Evolutionary conservation across 30 jellyfish, hydroid and myxozoan genomes (phyloP), one percentile per base, ranked within the genome.

Genomic region (Mastigias papua): DNA sequence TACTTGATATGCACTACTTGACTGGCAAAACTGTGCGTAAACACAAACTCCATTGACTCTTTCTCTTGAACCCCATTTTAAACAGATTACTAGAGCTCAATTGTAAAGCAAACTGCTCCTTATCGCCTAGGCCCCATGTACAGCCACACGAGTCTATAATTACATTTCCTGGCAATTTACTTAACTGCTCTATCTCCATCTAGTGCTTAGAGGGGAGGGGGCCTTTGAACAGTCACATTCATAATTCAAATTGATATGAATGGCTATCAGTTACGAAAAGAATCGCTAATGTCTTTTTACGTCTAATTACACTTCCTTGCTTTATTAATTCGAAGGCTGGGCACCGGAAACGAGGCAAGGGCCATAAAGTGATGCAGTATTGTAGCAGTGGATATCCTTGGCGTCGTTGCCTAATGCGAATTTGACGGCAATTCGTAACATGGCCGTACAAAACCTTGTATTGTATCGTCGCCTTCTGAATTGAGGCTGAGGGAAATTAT

Each of bases 261-360:
- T 21, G 67, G 67, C 67, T 5, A 54, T 21, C 6, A 54, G 26
- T 21, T 19, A 2, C 67, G 27, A 19, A 5, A 54, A 11, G 6
- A 2, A 54, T 19, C 17, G 67, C 9, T 54, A 16, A 54, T 10
- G 3, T 25, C 67, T 21, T 21, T 54, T 54, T 7, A 19, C 20
- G 5, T 16, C 17, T 54, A 54, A 54, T 54, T 54, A 54, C 2
- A 54, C 27, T 54, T 54, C 67, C 67, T 54, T 54, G 54, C 20
- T 19, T 54, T 21, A 3, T 21, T 69, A 69, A 31, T 69, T n/a
- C 27, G 57, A 2, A 31, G 80, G 80, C 4, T 37, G 80, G 80
- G 62, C 60, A 31, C 28, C 28, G 80, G 80, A 69, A 69, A 42
- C 61, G 57, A 69, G 80, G 80, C 16, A 61, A 42, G 80, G 61